Base-by-base conservation (phyloP, 2,888 invertebrate species). In the Sylvicola cinctus region DNA sequence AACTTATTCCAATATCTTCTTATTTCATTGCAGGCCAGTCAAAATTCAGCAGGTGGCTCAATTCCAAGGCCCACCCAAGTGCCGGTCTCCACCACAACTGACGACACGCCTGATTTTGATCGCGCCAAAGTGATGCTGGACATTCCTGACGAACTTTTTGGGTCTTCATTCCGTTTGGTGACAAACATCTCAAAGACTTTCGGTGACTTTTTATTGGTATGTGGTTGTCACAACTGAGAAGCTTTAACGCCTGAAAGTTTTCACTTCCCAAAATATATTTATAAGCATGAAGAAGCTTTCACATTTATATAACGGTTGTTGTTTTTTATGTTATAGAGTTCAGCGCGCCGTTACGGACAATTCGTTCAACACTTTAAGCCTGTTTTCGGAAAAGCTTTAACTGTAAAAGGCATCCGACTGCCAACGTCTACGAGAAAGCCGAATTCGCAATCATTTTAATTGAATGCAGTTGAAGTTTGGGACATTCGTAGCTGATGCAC, bases 311-410 rank as follows among this genome's bases (percentile, higher is more conserved):
- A 11, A 7, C 13, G 7, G 7, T 10, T 29, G 6, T 13, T 13
- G 29, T 39, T 34, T 41, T 29, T 35, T 27, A 38, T 33, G 41
- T 70, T 70, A 15, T 64, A 81, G 81, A 80, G 77, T 54, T 73
- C 80, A 4, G 79, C 80, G 20, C 66, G 74, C 41, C 66, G 81
- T 37, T 74, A 76, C 46, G 74, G 77, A 48, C 64, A 69, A 16
- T 65, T 80, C 44, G 54, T 80, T 42, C 66, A 79, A 36, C 64
- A 78, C 29, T 76, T 81, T 61, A 70, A 75, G 46, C 80, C 81
- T 3, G 56, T 78, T 38, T 69, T 81, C 52, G 68, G 75, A 12
- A 70, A 72, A n/a, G 62, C 65, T 10, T 70, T 81, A 49, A 71
- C 74, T 42, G 74, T 76, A 41, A 77, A 78, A 50, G 79, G 78